These are phyloP conservation scores for Ptychodera flava DNA, from an alignment of 35 echinoderm and acorn worm genomes.

Conservation along the genomic window DNA sequence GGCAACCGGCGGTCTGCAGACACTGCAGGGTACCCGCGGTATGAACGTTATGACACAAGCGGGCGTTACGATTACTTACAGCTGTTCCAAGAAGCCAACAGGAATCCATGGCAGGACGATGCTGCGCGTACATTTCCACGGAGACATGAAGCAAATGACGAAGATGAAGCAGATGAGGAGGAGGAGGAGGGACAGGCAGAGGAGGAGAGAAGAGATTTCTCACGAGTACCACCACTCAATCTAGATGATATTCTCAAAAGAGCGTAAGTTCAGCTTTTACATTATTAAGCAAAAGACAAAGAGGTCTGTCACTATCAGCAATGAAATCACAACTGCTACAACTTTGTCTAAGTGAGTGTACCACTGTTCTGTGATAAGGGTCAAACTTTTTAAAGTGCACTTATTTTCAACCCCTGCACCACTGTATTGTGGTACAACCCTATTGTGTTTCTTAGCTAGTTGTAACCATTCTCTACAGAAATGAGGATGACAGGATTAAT, in stretches of 20 bases:
- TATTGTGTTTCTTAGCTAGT: no score
- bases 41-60: constrained; percentile 7
- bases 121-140: background rate
- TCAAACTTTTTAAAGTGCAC: no score
- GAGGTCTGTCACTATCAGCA: no score
- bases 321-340: no score
- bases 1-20: background rate
- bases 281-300: no score
- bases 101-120: constrained; percentile 1
- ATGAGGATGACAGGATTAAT: no score
- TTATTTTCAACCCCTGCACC: no score
- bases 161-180: constrained; percentile 11
- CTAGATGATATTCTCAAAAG: constrained; percentile 69
- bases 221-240: constrained; percentile 60
- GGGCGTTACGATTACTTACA: background rate
- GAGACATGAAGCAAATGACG: background rate
- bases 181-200: background rate
- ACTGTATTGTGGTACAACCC: no score
- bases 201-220: background rate
- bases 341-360: no score
- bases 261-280: constrained; percentile 74
- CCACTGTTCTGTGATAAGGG: no score
- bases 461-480: no score
- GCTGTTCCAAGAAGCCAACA: background rate
- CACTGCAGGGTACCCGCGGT: constrained; percentile 1